A percentile compares a stretch with the other conserved stretches of the same genome.
Conservation (phyloP, 2,113 vertebrate species). For the Neogale vison region DNA sequence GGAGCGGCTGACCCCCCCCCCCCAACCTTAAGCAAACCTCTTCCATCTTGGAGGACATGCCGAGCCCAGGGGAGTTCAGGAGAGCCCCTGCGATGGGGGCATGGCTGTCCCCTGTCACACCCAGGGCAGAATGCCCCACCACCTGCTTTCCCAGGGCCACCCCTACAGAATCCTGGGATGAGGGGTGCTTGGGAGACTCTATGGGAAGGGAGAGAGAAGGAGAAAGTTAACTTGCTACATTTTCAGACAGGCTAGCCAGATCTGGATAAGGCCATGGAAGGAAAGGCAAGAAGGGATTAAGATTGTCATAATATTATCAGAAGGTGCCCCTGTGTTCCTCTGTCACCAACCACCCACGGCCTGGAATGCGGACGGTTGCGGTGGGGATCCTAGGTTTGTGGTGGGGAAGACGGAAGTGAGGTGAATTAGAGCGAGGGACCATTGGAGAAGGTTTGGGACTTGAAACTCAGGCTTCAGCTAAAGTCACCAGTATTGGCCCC, state of each 20-base stretch:
- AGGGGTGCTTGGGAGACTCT: constrained; percentile 7
- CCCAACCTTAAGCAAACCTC: constrained; percentile 82
- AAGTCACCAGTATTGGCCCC: not conserved
- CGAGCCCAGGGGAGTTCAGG: not conserved
- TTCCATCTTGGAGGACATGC: constrained; percentile 60
- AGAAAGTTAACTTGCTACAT: constrained; percentile 47
- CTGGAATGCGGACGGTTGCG: not conserved
- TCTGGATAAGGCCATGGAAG: not conserved
- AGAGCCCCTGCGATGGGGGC: not conserved
- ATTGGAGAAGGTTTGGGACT: not conserved
- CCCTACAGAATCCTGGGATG: constrained; percentile 33
- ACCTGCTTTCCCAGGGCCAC: constrained; percentile 69
- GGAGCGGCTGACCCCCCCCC: constrained; percentile 80
- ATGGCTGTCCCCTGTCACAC: constrained; percentile 8
- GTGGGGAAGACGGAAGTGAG: not conserved
- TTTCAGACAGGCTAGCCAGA: constrained; percentile 10
- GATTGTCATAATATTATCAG: not conserved
- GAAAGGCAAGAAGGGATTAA: not conserved
- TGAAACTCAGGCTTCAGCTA: not conserved
- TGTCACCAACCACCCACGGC: not conserved
- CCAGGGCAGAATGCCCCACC: constrained; percentile 44
- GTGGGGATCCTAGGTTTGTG: not conserved
- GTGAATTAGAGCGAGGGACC: not conserved
- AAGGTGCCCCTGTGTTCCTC: not conserved
- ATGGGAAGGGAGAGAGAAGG: constrained; percentile 15